phyloP scores from a whole-genome alignment of 2,888 invertebrate genomes.

The Altica lythri region DNA sequence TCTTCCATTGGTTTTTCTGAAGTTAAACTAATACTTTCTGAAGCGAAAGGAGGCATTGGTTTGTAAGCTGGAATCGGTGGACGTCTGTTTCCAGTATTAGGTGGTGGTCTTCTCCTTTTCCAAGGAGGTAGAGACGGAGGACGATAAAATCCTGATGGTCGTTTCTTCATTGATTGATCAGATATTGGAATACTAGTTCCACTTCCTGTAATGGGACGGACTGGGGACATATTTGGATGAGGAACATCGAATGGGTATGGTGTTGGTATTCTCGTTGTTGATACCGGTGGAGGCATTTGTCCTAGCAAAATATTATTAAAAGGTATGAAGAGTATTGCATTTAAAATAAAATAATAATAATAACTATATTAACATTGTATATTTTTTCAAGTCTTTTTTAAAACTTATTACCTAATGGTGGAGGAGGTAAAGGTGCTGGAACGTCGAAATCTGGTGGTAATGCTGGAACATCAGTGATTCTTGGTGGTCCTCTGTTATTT shows the following conservation, averaged over 20 bases:
- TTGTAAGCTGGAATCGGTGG: constrained; percentile 69
- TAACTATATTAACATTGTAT: constrained; percentile 8
- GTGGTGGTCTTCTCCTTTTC: constrained; percentile 59
- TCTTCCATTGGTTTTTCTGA: constrained; percentile 53
- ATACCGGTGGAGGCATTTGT: constrained; percentile 59
- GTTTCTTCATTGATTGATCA: constrained; percentile 67
- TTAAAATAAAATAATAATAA: too few relatives aligned
- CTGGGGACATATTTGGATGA: constrained; percentile 62
- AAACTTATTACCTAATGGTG: constrained; percentile 29
- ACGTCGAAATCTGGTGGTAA: constrained; percentile 71
- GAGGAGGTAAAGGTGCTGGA: constrained; percentile 59
- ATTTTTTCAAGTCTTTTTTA: neutral
- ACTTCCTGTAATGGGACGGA: constrained; percentile 58
- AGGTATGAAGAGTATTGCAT: neutral
- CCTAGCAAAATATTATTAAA: constrained; percentile 39
- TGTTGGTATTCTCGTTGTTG: constrained; percentile 63
- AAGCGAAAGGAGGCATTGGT: constrained; percentile 62
- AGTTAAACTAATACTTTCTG: constrained; percentile 51
- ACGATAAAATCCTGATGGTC: constrained; percentile 59
- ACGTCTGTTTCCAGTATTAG: constrained; percentile 56
- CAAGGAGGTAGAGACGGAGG: constrained; percentile 68
- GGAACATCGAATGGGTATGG: constrained; percentile 81
- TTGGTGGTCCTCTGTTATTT: constrained; percentile 87
- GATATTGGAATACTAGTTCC: constrained; percentile 62
- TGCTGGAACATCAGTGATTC: constrained; percentile 77